phyloP scores from a whole-genome alignment of 2,113 vertebrate genomes.

The Mus spicilegus region DNA sequence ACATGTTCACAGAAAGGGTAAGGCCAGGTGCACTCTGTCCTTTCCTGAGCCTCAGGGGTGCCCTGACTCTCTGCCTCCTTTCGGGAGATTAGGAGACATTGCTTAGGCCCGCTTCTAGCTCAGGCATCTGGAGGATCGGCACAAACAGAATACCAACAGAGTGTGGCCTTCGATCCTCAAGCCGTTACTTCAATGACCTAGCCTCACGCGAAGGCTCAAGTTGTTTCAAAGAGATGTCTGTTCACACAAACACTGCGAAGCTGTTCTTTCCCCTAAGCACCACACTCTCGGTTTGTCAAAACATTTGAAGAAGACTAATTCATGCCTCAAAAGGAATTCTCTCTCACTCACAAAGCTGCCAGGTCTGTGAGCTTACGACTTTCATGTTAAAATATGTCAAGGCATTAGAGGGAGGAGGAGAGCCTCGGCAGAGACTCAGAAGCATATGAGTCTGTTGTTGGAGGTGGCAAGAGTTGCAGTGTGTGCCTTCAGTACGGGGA shows the following conservation, averaged over 20 bases:
- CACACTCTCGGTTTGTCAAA: constrained; percentile 77
- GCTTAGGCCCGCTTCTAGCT: background rate
- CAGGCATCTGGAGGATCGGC: background rate
- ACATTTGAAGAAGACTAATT: constrained; percentile 81
- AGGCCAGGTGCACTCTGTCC: background rate
- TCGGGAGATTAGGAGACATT: background rate
- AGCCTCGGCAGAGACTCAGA: background rate
- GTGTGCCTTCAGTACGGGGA: background rate
- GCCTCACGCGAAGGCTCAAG: background rate
- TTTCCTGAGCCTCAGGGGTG: background rate
- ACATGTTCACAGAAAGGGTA: no score
- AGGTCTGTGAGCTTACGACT: constrained; percentile 65
- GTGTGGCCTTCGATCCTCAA: background rate
- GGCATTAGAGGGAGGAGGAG: background rate
- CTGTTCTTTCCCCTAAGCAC: constrained; percentile 72
- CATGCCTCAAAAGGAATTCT: constrained; percentile 81
- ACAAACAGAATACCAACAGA: background rate
- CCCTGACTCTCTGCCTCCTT: background rate
- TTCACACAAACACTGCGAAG: constrained; percentile 73
- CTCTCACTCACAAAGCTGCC: constrained; percentile 67
- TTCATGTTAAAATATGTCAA: constrained; percentile 49
- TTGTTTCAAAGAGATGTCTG: constrained; percentile 68
- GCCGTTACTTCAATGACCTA: background rate
- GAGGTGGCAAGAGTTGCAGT: background rate
- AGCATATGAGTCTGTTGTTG: background rate